Percentiles rank a stretch among this genome's conserved stretches.
phyloP scores from a whole-genome alignment of 2,888 invertebrate genomes.

The Lithophane socia region DNA sequence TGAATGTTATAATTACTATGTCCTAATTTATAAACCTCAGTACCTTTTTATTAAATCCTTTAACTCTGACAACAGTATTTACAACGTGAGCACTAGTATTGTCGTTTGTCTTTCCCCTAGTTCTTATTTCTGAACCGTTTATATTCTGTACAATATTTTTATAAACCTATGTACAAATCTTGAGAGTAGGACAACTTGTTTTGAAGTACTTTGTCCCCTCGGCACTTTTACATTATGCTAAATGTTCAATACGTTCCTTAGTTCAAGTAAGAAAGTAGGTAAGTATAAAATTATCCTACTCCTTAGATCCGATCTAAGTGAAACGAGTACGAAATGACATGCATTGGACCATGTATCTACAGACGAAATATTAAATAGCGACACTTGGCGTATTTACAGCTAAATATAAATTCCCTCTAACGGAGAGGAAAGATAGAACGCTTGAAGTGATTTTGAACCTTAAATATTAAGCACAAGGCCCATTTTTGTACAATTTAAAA shows the following conservation, averaged over 20 bases:
- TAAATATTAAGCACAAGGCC: conserved; percentile 43
- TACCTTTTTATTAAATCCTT: conserved; percentile 73
- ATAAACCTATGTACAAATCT: conserved; percentile 52
- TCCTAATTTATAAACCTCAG: conserved; percentile 71
- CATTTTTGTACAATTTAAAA: conserved; percentile 37
- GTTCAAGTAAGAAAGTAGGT: conserved; percentile 33
- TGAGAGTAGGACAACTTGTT: conserved; percentile 52
- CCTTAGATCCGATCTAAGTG: conserved; percentile 47
- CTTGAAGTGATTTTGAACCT: conserved; percentile 45
- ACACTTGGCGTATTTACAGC: conserved; percentile 78
- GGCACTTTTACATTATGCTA: conserved; percentile 48
- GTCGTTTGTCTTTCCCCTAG: conserved; percentile 81
- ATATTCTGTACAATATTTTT: conserved; percentile 71
- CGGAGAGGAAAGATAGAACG: conserved; percentile 56
- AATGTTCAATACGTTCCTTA: conserved; percentile 25
- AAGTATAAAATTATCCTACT: conserved; percentile 50
- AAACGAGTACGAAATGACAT: conserved; percentile 68
- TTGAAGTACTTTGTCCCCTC: conserved; percentile 40
- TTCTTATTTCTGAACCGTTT: conserved; percentile 71
- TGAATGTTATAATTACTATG: conserved; percentile 53
- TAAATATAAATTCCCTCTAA: conserved; percentile 63
- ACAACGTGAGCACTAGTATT: conserved; percentile 87
- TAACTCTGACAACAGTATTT: conserved; percentile 80
- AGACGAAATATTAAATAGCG: conserved; percentile 70
- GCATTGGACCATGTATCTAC: conserved; percentile 75